Conservation (phyloP, 2,888 invertebrate genomes). For the Agonopterix arenella region DNA sequence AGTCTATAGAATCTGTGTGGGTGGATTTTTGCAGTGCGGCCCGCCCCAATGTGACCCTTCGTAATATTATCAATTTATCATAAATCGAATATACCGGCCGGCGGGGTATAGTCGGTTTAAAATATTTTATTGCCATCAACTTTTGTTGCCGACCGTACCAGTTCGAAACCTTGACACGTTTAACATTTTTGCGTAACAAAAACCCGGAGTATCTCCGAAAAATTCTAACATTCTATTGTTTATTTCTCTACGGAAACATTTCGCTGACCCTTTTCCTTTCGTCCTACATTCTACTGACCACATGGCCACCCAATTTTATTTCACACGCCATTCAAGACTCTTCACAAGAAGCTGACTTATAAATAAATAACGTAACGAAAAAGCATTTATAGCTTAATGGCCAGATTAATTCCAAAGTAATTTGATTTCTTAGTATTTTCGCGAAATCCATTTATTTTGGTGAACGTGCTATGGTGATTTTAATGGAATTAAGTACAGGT, state of each 20-base stretch:
- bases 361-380: conserved; percentile 47
- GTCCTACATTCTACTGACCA: not conserved
- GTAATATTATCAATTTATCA: too few relatives aligned
- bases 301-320: conserved; percentile 26
- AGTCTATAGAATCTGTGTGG: too few relatives aligned
- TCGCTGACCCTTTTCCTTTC: not conserved
- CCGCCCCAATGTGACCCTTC: too few relatives aligned
- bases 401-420: conserved; percentile 26
- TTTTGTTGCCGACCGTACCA: too few relatives aligned
- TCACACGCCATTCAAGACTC: conserved; percentile 16
- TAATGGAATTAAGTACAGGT: conserved; percentile 11
- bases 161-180: too few relatives aligned
- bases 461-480: conserved; percentile 8
- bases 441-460: conserved; percentile 14
- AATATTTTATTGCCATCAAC: too few relatives aligned
- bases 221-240: too few relatives aligned
- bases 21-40: too few relatives aligned
- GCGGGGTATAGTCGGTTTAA: too few relatives aligned
- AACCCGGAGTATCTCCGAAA: too few relatives aligned
- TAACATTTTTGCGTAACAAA: too few relatives aligned
- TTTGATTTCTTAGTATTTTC: conserved; percentile 19
- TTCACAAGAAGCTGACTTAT: conserved; percentile 37
- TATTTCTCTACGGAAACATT: not conserved
- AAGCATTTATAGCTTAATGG: conserved; percentile 27
- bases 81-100: too few relatives aligned